phyloP scores from a whole-genome alignment of 2,888 invertebrate genomes.

The Drosophila aldrichi region DNA sequence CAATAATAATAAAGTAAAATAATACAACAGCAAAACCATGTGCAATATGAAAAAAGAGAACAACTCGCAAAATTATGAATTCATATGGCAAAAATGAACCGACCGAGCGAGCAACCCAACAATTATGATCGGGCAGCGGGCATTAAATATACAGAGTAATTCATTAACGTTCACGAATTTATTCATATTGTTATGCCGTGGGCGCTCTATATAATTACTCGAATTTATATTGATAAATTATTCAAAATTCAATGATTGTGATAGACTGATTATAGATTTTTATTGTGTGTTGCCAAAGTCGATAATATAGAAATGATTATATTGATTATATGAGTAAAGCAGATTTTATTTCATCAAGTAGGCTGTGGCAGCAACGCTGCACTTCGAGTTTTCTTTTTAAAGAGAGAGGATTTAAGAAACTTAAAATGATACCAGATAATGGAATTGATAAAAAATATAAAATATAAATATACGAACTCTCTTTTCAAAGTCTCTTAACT shows the following conservation, averaged over 20 bases:
- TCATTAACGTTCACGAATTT: conserved; percentile 14
- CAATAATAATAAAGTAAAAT: conserved; percentile 7
- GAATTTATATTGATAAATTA: neutral
- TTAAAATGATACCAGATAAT: too few species aligned
- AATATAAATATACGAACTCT: too few species aligned
- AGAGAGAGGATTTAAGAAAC: too few species aligned
- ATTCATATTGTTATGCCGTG: neutral
- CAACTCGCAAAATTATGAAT: conserved; percentile 45
- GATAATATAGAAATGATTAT: neutral
- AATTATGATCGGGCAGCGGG: conserved; percentile 20
- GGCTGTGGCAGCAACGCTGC: too few species aligned
- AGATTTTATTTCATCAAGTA: too few species aligned
- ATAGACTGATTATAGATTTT: neutral
- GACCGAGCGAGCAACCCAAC: conserved; percentile 8
- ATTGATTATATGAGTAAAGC: too few species aligned
- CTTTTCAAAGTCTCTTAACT: too few species aligned
- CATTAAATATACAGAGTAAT: conserved; percentile 18
- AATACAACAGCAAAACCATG: conserved; percentile 16
- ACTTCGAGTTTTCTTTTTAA: too few species aligned
- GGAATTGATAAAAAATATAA: too few species aligned
- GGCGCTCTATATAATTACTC: conserved; percentile 1
- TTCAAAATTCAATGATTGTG: neutral
- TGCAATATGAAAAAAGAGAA: conserved; percentile 3
- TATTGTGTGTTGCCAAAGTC: neutral
- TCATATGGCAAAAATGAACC: conserved; percentile 39